Percentiles rank a stretch among this genome's conserved stretches.
Evolutionary conservation across 53 echinoderm and acorn worm genomes (phyloP).

Genomic region (Echinarachnius parma): DNA sequence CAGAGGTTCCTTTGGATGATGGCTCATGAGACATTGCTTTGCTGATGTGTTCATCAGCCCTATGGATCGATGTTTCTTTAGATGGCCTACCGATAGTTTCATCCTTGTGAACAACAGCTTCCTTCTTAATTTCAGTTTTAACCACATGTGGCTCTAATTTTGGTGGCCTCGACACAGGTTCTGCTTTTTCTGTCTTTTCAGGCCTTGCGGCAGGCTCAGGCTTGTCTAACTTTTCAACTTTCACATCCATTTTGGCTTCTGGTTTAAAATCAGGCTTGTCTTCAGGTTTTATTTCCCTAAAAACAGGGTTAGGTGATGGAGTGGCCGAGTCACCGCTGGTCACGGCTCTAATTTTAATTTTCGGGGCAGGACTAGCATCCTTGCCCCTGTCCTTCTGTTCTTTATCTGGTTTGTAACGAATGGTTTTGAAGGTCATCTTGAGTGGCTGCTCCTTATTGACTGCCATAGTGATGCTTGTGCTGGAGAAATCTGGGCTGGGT

Average conservation of each 20-base stretch:
- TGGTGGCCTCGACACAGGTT: not conserved
- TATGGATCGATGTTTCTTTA: constrained; percentile 32
- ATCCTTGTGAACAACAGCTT: constrained; percentile 9
- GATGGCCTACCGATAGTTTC: constrained; percentile 12
- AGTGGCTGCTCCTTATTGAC: constrained; percentile 69
- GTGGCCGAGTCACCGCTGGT: constrained; percentile 45
- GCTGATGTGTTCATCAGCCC: constrained; percentile 3
- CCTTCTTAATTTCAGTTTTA: constrained; percentile 35
- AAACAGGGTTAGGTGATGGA: constrained; percentile 50
- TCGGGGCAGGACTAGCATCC: constrained; percentile 48
- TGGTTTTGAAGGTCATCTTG: constrained; percentile 77
- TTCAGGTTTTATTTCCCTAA: constrained; percentile 37
- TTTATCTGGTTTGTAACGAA: constrained; percentile 48
- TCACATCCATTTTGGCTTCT: constrained; percentile 6
- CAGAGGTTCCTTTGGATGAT: constrained; percentile 9
- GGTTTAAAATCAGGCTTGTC: constrained; percentile 31
- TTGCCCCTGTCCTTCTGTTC: constrained; percentile 66
- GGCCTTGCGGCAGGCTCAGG: not conserved
- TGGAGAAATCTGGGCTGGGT: constrained; percentile 54
- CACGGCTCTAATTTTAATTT: constrained; percentile 69
- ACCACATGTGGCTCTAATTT: constrained; percentile 23
- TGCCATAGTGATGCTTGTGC: constrained; percentile 58
- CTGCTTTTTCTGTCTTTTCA: not conserved
- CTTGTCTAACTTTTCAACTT: constrained; percentile 38
- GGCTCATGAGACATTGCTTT: constrained; percentile 6